Conservation (phyloP, 2,888 invertebrate species). For the Rutpela maculata region DNA sequence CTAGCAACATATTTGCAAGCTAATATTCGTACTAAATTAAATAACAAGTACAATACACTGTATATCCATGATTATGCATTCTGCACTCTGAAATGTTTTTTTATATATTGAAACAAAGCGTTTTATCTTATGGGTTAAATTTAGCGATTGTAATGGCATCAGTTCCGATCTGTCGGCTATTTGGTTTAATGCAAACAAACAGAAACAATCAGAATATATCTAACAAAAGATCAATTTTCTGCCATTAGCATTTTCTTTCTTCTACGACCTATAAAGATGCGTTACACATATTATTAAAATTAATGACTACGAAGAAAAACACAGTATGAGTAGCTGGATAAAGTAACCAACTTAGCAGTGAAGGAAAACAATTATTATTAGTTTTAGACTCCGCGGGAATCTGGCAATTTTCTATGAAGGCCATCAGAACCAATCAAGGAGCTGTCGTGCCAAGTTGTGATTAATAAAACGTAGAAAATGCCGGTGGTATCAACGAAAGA, state of each 20-base stretch:
- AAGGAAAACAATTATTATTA: conserved; percentile 66
- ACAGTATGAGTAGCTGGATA: conserved; percentile 68
- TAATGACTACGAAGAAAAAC: conserved; percentile 66
- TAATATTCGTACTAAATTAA: too few relatives aligned
- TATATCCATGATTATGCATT: too few relatives aligned
- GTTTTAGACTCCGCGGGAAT: conserved; percentile 66
- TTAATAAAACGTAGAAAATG: conserved; percentile 64
- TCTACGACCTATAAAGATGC: conserved; percentile 5
- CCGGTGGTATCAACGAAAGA: conserved; percentile 51
- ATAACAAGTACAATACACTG: too few relatives aligned
- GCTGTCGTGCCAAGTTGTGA: conserved; percentile 64
- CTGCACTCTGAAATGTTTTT: too few relatives aligned
- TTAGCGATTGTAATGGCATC: too few relatives aligned
- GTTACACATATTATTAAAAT: conserved; percentile 62
- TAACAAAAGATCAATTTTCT: conserved; percentile 29
- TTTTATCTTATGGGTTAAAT: too few relatives aligned
- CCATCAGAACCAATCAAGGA: conserved; percentile 67
- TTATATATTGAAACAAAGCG: too few relatives aligned
- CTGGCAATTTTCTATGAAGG: conserved; percentile 65
- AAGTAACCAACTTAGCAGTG: conserved; percentile 52
- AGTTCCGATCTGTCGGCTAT: too few relatives aligned
- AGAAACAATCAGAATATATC: too few relatives aligned
- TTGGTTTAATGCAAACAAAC: too few relatives aligned
- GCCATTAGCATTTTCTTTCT: conserved; percentile 22
- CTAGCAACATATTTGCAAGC: too few relatives aligned